Base-by-base conservation (phyloP, 2,888 invertebrate genomes). In the Phymatocera aterrima region DNA sequence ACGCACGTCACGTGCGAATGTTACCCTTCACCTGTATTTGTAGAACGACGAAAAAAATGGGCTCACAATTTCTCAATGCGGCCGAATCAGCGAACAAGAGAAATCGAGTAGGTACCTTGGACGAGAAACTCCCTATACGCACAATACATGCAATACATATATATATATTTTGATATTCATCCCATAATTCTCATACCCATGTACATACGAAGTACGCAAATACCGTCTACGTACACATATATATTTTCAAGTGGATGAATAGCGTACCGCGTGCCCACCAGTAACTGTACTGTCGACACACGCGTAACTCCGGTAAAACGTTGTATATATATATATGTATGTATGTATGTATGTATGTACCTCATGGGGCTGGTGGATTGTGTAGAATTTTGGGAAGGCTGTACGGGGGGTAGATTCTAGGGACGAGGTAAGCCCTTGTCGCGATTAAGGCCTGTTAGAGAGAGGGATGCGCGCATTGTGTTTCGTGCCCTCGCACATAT, bases 361-460 rank as follows among this genome's bases (percentile, higher is more conserved):
- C 24, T 40, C 21, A 24, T 34, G 28, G 24, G 31, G 37, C 12
- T 8, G 21, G 46, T 34, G 12, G 1, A 37, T 10, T 57, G 60
- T 21, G 54, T 40, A 57, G 57, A 40, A 75, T 75, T 75, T 46
- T 15, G 43, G 37, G 57, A 57, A 60, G 60, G 28, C 24, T 12
- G 57, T 21, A 51, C 51, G 40, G 43, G 57, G 21, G 57, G 57
- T 28, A 24, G 43, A 40, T 37, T 21, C 28, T 21, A 57, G 75
- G 75, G 75, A 34, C 28, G 75, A 40, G 57, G 60, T 51, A 60
- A 77, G 82, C 83, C 83, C 87, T 87, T 85, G 86, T 85, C 82
- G 85, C 85, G 86, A 87, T 88, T 87, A 88, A 88, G 87, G 85
- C 86, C 85, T 85, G 86, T 87, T 87, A 88, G 85, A 83, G 80